These are phyloP conservation scores for Zoroaster sp. DNA, from an alignment of 53 echinoderm and acorn worm species.

Conservation along the genomic window DNA sequence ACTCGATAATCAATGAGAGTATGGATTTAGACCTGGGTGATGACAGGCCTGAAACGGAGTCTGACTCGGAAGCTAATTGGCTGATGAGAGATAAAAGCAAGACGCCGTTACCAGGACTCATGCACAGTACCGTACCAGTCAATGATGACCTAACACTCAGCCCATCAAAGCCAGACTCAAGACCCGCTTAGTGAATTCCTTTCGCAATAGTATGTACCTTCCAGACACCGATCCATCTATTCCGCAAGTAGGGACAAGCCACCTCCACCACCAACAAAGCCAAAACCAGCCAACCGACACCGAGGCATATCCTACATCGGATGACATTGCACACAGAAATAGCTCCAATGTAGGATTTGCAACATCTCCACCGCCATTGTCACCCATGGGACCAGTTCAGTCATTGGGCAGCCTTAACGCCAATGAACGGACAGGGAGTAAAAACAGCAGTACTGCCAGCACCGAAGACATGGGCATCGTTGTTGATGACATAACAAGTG, in stretches of 20 bases:
- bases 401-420: neutral
- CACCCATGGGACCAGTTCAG: neutral
- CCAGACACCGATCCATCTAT: conserved; percentile 49
- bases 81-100: conserved; percentile 49
- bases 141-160: neutral
- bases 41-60: neutral
- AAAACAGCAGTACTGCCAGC: conserved; percentile 22
- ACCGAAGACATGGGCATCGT: conserved; percentile 61
- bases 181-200: conserved; percentile 39
- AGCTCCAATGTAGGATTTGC: neutral
- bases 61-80: conserved; percentile 15
- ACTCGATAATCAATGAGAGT: conserved; percentile 87
- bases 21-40: conserved; percentile 59
- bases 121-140: conserved; percentile 43
- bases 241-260: conserved; percentile 4
- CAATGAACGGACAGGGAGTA: neutral
- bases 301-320: neutral
- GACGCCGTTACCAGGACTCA: conserved; percentile 30
- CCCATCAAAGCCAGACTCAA: neutral
- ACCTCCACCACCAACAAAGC: conserved; percentile 60
- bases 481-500: conserved; percentile 4
- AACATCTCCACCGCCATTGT: neutral
- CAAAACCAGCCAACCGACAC: conserved; percentile 49
- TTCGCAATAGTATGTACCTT: conserved; percentile 60
- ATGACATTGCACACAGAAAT: neutral